phyloP scores from a whole-genome alignment of 2,888 invertebrate genomes.

The Rhopalosiphum nymphaeae region DNA sequence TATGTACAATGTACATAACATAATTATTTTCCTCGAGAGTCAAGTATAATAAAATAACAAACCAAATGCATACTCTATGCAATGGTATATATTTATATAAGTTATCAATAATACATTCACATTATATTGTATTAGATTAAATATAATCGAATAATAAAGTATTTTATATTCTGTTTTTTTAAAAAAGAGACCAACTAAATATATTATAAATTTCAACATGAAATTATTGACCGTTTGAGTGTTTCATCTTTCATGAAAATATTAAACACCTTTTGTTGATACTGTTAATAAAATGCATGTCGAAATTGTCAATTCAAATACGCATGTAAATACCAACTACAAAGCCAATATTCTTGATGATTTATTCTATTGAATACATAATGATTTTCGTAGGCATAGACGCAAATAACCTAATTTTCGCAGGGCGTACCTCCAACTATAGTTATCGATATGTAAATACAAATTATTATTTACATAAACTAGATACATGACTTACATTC shows the following conservation, averaged over 20 bases:
- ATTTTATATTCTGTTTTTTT: not conserved
- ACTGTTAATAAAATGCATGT: not conserved
- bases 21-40: not conserved
- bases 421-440: not conserved
- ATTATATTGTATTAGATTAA: not conserved
- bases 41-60: not conserved
- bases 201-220: not conserved
- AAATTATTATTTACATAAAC: not conserved
- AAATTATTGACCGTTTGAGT: not conserved
- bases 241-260: not conserved
- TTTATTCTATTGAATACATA: not conserved
- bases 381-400: not conserved
- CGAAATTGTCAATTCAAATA: not conserved
- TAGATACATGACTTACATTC: not conserved
- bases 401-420: not conserved
- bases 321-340: not conserved
- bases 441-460: not conserved
- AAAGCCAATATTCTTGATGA: not conserved
- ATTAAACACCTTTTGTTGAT: not conserved
- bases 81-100: not conserved
- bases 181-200: not conserved
- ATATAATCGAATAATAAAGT: not conserved
- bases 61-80: not conserved
- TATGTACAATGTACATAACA: not conserved
- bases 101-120: not conserved